phyloP scores from a whole-genome alignment of 1,140 invertebrate genomes.

The Harlomillsia oculata region DNA sequence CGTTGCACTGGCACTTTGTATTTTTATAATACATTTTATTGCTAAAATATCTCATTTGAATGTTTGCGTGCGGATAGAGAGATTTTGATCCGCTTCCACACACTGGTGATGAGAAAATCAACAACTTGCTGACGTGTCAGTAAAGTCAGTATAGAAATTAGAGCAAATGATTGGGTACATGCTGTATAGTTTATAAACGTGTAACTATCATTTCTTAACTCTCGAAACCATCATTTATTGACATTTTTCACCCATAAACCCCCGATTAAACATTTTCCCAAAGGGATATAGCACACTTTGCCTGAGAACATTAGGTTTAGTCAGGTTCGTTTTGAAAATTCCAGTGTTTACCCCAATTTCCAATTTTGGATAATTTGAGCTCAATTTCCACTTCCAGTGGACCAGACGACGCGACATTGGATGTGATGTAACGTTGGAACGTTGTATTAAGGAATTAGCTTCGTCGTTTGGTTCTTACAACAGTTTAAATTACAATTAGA shows the following conservation, averaged over 20 bases:
- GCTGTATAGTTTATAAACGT: not conserved
- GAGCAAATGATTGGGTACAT: not conserved
- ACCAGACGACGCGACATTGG: not conserved
- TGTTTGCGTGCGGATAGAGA: too few species aligned
- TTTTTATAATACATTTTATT: not conserved
- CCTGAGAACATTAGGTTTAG: too few species aligned
- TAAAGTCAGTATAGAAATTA: too few species aligned
- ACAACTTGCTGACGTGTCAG: too few species aligned
- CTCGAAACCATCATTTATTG: constrained; percentile 3
- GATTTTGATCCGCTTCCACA: too few species aligned
- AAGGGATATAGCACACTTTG: too few species aligned
- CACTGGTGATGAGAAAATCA: too few species aligned
- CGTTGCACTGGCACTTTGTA: not conserved
- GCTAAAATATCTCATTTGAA: not conserved
- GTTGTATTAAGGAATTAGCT: not conserved
- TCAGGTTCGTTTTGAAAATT: too few species aligned
- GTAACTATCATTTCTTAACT: constrained; percentile 1
- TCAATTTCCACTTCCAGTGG: constrained; percentile 7
- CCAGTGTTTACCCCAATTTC: constrained; percentile 13
- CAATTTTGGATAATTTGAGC: constrained; percentile 5
- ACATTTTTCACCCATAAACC: not conserved
- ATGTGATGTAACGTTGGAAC: too few species aligned
- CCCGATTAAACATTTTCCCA: not conserved
- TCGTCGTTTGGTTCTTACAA: not conserved
- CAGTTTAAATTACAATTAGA: not conserved